A percentile compares a stretch with the other conserved stretches of the same genome.
Conservation (phyloP, 2,888 invertebrate species). For the Scaeva pyrastri region DNA sequence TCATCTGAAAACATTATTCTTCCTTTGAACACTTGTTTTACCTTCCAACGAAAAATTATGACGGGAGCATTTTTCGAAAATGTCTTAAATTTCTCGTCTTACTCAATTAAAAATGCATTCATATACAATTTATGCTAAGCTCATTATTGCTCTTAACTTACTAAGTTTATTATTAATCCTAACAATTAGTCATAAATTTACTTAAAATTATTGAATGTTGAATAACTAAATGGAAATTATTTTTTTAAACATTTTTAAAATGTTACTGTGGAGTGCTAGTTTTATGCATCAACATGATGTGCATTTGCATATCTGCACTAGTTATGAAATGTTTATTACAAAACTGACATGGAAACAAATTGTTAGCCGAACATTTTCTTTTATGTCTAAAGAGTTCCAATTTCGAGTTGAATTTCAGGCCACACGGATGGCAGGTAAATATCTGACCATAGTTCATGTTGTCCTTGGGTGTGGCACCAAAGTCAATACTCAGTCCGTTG, state of each 20-base stretch:
- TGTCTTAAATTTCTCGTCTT: no score
- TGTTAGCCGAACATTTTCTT: slow-evolving; percentile 76
- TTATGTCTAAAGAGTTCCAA: slow-evolving; percentile 77
- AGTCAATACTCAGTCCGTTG: slow-evolving; percentile 39
- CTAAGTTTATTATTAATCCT: background rate
- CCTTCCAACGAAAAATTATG: no score
- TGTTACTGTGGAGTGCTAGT: slow-evolving; percentile 46
- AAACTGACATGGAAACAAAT: slow-evolving; percentile 76
- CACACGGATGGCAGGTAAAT: slow-evolving; percentile 77
- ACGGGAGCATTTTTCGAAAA: no score
- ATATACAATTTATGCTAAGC: slow-evolving; percentile 14
- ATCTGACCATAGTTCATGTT: slow-evolving; percentile 76
- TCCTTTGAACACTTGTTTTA: no score
- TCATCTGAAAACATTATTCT: no score
- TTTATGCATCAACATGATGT: slow-evolving; percentile 77
- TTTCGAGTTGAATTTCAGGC: slow-evolving; percentile 76
- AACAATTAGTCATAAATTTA: background rate
- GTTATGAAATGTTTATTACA: slow-evolving; percentile 76
- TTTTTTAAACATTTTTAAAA: background rate
- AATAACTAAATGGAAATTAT: slow-evolving; percentile 17
- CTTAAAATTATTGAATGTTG: background rate
- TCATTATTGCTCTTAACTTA: slow-evolving; percentile 23
- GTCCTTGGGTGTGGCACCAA: slow-evolving; percentile 53
- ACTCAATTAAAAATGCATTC: slow-evolving; percentile 5
- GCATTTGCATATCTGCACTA: slow-evolving; percentile 77